Percentiles rank a stretch among this genome's conserved stretches.
Evolutionary conservation across 2,113 vertebrate species (phyloP).

Genomic region (Pontoporia blainvillei): DNA sequence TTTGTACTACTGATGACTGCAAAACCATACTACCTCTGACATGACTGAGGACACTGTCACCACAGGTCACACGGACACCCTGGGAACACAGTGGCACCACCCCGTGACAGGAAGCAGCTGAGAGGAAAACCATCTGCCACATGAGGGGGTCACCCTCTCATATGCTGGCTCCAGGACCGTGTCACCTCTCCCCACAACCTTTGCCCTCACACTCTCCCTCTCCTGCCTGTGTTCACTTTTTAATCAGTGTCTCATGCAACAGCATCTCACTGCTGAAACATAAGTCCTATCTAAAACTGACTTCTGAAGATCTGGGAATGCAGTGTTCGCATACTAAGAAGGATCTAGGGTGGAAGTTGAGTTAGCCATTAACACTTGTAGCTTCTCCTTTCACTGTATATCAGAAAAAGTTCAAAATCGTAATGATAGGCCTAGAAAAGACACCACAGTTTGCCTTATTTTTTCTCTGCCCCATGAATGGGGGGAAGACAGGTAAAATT

Average conservation of each 20-base stretch:
- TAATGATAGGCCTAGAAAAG: neutral
- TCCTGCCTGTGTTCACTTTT: neutral
- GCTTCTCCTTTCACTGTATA: neutral
- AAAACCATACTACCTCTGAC: neutral
- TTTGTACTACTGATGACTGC: neutral
- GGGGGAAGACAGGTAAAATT: neutral
- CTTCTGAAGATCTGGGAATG: neutral
- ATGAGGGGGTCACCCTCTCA: neutral
- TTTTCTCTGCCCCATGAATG: neutral
- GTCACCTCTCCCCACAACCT: neutral
- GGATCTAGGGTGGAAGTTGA: neutral
- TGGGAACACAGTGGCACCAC: neutral
- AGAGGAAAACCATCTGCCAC: neutral
- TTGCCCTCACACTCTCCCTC: neutral
- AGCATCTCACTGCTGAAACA: neutral
- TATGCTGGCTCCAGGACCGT: neutral
- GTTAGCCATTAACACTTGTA: neutral
- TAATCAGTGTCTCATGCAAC: neutral
- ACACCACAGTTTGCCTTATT: neutral
- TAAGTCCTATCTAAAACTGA: neutral
- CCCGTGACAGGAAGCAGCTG: neutral
- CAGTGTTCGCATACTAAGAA: neutral
- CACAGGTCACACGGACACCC: neutral
- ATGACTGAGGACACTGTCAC: neutral
- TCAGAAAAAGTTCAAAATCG: conserved; percentile 7